Base-by-base conservation (phyloP, 2,888 invertebrate species). In the Latrodectus hesperus region DNA sequence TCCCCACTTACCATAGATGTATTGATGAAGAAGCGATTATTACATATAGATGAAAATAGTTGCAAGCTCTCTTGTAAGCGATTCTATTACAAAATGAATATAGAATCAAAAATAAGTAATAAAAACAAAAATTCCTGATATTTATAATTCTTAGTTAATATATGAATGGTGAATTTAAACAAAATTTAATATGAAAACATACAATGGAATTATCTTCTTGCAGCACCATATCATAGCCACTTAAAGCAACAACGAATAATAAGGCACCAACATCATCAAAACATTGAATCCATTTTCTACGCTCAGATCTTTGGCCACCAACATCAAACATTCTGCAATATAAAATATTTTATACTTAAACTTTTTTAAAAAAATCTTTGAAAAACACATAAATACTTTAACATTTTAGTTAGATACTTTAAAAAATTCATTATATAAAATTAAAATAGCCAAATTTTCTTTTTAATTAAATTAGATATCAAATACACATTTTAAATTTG, bases 221-320 rank as follows among this genome's bases (percentile, higher is more conserved):
- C 70, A 95, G 91, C 8, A 94, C 94, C 94, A 95, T 95, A 91
- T 95, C 95, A 90, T 95, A 95, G 70, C 94, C 94, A 91, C 95
- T 95, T 11, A 95, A 92, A 0, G 95, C 94, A 17, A 94, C 94
- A 22, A 95, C 95, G 92, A 94, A 95, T 70, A 95, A 91, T 2
- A 95, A 94, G 22, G 94, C 94, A 90, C 93, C 92, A 2, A 95
- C 94, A 91, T 95, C 94, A 91, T 95, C 94, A 91, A 95, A 95
- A 91, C 94, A 95, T 91, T 94, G 94, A 90, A 95, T 95, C 95
- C 95, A 95, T 91, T 95, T 95, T 81, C 94, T 92, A 71, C 95
- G 91, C 91, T 95, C 94, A 88, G 94, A 94, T 91, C 95, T 92
- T 91, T 95, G 95, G 79, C 95, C 95, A 49, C 95, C 95, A 53